phyloP scores from a whole-genome alignment of 2,888 invertebrate genomes.

The Penaeus monodon region DNA sequence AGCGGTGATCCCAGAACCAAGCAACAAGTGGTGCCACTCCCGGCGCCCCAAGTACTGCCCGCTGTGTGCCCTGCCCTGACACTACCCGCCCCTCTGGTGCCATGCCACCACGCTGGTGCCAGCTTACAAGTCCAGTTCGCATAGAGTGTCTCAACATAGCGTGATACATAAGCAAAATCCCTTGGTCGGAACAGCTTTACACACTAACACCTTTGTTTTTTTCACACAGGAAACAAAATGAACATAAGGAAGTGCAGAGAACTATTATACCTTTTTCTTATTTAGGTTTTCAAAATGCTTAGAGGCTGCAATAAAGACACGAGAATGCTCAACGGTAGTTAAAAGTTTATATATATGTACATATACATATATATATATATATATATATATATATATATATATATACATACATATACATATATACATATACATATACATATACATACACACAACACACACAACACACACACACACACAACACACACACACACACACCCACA shows the following conservation, averaged over 20 bases:
- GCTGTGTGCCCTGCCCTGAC: constrained; percentile 8
- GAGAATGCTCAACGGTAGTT: no score
- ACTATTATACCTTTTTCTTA: no score
- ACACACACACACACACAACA: neutral
- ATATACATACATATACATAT: neutral
- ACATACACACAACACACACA: neutral
- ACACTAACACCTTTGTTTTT: no score
- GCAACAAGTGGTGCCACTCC: constrained; percentile 42
- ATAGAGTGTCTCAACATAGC: no score
- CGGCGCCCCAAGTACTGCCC: constrained; percentile 40
- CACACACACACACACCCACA: no score
- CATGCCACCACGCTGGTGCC: constrained; percentile 5
- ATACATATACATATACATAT: no score
- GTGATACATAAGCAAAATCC: no score
- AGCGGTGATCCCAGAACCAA: neutral
- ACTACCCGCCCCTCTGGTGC: neutral
- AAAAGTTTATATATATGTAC: neutral
- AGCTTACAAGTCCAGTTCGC: neutral
- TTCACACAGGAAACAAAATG: no score
- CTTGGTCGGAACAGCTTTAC: no score
- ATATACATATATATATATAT: constrained; percentile 23
- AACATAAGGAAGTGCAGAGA: no score
- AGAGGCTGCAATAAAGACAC: no score
- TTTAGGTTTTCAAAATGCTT: no score
- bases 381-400: constrained; percentile 32